Evolutionary conservation across 2,888 invertebrate genomes (phyloP), one percentile per base, ranked within the genome.

Genomic region (Oscheius myriophilus): DNA sequence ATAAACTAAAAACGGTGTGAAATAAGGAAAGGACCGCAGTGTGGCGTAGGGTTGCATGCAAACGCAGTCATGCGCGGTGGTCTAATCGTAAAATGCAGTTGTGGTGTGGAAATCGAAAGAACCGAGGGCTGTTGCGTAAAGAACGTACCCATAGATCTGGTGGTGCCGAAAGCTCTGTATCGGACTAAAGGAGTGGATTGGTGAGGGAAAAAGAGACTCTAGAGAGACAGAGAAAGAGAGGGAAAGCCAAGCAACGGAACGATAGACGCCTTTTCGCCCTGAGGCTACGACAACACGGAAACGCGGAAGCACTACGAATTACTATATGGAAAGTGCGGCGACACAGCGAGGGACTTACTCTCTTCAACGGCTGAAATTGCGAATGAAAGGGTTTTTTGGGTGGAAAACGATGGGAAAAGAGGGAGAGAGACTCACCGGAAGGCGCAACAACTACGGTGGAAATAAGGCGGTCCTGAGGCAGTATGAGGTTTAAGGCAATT

Each of bases 401-500:
- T 23, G 23, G 59, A 51, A 63, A 72, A 51, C 53, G 43, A 52
- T 43, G 18, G 54, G 46, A 64, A 45, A 26, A 25, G 23, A 4
- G 25, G 25, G 49, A 52, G 46, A 59, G 18, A 23, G 59, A 70
- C 72, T 66, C 33, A 84, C 84, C 84, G 51, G 83, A 84, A 18
- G 84, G 84, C 16, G 84, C 80, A 12, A 83, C 84, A 12, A 85
- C 80, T 11, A 81, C 75, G 12, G 79, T 76, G 14, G 76, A 78
- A 21, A 77, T 71, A 33, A 79, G 71, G 23, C 85, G 76, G 65
- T 95, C 94, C 45, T 92, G 91, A 3, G 89, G 89, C 78, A 90
- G 87, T 87, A 91, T 92, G 87, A 97, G 91, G 88, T 93, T 91
- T 88, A 97, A 92, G 75, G 95, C 94, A 86, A 97, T 91, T 87